A percentile compares a stretch with the other conserved stretches of the same genome.
These are phyloP conservation scores for Stomatorhinus walkeri DNA, from an alignment of 2,797 vertebrate genomes.

Conservation along the genomic window DNA sequence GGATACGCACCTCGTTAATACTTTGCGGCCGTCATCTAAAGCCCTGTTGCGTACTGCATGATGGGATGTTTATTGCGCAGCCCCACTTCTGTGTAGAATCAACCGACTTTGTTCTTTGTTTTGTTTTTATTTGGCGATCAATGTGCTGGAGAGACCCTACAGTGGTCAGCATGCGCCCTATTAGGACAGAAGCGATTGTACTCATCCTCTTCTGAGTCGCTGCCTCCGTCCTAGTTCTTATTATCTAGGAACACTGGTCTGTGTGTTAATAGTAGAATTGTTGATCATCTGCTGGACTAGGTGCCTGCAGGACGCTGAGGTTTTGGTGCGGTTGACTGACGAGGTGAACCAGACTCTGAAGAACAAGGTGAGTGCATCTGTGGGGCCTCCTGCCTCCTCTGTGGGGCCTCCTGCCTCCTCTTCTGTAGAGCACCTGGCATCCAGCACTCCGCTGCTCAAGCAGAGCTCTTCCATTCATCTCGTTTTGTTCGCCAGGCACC, in stretches of 20 bases:
- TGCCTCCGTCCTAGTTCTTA: neutral
- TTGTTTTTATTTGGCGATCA: neutral
- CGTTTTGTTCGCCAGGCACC: slow-evolving; percentile 42
- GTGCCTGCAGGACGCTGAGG: slow-evolving; percentile 81
- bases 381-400: neutral
- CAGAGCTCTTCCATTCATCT: no score
- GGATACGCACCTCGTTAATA: neutral
- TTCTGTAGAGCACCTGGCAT: neutral
- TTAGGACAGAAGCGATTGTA: neutral
- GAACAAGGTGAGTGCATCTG: slow-evolving; percentile 68
- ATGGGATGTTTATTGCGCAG: neutral
- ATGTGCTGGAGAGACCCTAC: neutral
- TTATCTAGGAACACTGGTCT: neutral
- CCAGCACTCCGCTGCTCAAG: neutral
- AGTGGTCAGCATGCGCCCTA: neutral
- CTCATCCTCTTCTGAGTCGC: neutral
- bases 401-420: neutral
- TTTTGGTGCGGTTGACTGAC: slow-evolving; percentile 74
- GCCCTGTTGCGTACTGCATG: neutral
- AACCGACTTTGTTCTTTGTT: neutral
- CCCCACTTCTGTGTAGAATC: neutral
- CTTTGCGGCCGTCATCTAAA: neutral
- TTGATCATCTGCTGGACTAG: slow-evolving; percentile 51
- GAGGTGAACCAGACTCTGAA: slow-evolving; percentile 71
- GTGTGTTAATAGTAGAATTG: neutral